These are phyloP conservation scores for Taphrorychus bicolor DNA, from an alignment of 2,888 invertebrate genomes.

Conservation along the genomic window DNA sequence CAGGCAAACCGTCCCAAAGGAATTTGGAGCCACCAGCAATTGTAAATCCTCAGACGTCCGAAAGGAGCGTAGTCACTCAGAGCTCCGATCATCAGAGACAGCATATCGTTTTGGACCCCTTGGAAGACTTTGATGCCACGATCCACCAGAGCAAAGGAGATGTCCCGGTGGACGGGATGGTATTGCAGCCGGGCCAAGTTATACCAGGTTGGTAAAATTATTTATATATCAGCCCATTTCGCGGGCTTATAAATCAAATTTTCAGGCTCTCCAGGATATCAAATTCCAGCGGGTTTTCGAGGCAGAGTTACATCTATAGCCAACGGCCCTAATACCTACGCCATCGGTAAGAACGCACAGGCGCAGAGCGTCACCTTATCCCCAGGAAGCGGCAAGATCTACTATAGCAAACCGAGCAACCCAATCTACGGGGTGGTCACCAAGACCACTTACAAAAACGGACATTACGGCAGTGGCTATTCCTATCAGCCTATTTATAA, in stretches of 20 bases:
- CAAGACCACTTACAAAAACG: slow-evolving; percentile 52
- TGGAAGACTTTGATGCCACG: slow-evolving; percentile 65
- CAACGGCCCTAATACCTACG: slow-evolving; percentile 66
- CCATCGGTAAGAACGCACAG: slow-evolving; percentile 70
- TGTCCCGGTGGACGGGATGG: slow-evolving; percentile 63
- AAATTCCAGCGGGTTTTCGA: slow-evolving; percentile 72
- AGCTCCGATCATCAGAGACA: slow-evolving; percentile 64
- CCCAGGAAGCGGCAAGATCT: slow-evolving; percentile 54
- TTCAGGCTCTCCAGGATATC: slow-evolving; percentile 66
- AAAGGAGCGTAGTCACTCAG: slow-evolving; percentile 28
- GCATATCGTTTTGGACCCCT: slow-evolving; percentile 67
- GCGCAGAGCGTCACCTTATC: slow-evolving; percentile 68
- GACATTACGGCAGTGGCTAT: slow-evolving; percentile 54
- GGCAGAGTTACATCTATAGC: slow-evolving; percentile 71
- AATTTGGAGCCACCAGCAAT: slow-evolving; percentile 11
- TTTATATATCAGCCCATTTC: no score
- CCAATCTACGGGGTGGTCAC: slow-evolving; percentile 55
- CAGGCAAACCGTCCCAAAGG: slow-evolving; percentile 16
- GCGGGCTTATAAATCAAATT: not conserved
- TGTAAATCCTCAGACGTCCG: not conserved
- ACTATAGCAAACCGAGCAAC: slow-evolving; percentile 52
- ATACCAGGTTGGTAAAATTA: slow-evolving; percentile 60
- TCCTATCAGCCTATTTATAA: slow-evolving; percentile 52
- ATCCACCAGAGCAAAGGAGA: slow-evolving; percentile 67
- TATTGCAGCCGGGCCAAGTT: slow-evolving; percentile 71